These are phyloP conservation scores for Platycheirus rosarum DNA, from an alignment of 2,888 invertebrate genomes.

Conservation along the genomic window DNA sequence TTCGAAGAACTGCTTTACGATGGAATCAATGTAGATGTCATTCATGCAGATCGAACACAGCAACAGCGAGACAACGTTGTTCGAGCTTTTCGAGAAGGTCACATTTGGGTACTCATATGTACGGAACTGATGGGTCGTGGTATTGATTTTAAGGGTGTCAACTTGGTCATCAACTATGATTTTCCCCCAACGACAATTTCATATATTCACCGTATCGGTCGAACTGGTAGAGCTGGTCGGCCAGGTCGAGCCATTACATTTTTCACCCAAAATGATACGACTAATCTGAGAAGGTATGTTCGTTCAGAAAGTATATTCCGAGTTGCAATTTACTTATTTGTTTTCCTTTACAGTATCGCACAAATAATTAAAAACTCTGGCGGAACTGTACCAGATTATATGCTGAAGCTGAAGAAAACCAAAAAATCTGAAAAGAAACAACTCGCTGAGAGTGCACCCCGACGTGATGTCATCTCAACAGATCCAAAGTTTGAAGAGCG, in stretches of 20 bases:
- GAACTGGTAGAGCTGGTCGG: slow-evolving; percentile 97
- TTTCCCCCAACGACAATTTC: slow-evolving; percentile 95
- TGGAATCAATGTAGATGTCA: slow-evolving; percentile 95
- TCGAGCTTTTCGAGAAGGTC: slow-evolving; percentile 93
- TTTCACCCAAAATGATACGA: slow-evolving; percentile 95
- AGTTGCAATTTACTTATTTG: neutral
- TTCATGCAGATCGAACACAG: slow-evolving; percentile 95
- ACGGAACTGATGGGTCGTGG: slow-evolving; percentile 98
- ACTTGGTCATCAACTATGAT: slow-evolving; percentile 98
- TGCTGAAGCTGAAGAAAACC: slow-evolving; percentile 89
- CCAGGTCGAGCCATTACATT: slow-evolving; percentile 95
- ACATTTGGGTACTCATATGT: slow-evolving; percentile 97
- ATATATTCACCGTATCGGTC: slow-evolving; percentile 93
- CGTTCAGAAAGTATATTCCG: neutral
- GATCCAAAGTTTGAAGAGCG: slow-evolving; percentile 81
- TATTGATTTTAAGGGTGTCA: slow-evolving; percentile 98
- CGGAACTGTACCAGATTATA: slow-evolving; percentile 95
- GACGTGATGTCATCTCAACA: slow-evolving; percentile 87
- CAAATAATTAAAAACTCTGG: slow-evolving; percentile 95
- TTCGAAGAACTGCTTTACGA: slow-evolving; percentile 95
- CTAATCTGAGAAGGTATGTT: slow-evolving; percentile 90
- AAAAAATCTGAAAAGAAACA: slow-evolving; percentile 85
- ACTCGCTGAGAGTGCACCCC: slow-evolving; percentile 85
- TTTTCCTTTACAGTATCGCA: slow-evolving; percentile 88
- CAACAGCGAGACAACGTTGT: slow-evolving; percentile 95